Base-by-base conservation (phyloP, 1,140 invertebrate species). In the Drosophila rufa region DNA sequence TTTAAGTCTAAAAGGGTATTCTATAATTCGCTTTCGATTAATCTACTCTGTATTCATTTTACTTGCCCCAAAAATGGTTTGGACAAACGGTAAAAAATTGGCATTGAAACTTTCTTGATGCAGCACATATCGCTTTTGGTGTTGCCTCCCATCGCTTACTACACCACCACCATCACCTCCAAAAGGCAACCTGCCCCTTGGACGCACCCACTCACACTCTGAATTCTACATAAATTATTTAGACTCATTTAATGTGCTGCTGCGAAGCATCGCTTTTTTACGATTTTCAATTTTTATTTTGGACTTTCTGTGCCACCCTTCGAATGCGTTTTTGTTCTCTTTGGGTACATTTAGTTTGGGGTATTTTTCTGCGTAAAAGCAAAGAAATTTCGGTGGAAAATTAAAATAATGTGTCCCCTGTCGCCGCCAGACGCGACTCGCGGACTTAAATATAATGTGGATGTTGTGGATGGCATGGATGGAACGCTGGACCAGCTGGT, bases 351-450 rank as follows among this genome's bases (percentile, higher is more conserved):
- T 71, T 53, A 60, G 80, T 91, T 80, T 79, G 60, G 73, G 67
- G 67, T 76, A 62, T 80, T 91, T 90, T 83, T 71, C 45, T 57
- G 47, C 45, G 65, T 36, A 82, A 74, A 91, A 83, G 58, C 61
- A 79, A 75, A 27, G 50, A 67, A 91, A 77, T 84, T 75, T 87
- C 48, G 53, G 43, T 65, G 58, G 51, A 73, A 69, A 89, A 91
- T 82, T 85, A 85, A 85, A 91, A 91, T 91, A 91, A 91, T 91
- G 90, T 91, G 79, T 91, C 89, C 90, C 90, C 77, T 90, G 90
- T 91, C 82, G 89, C 67, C 81, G 67, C 57, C 89, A 91, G 90
- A 91, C 69, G 73, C 69, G 73, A 78, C 78, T 46, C 14, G 17
- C 42, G 8, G 40, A 58, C 40, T 45, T 33, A 17, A 40, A 38